Evolutionary conservation across 2,113 vertebrate genomes (phyloP), one percentile per base, ranked within the genome.

Genomic region (Deroptyus accipitrinus): DNA sequence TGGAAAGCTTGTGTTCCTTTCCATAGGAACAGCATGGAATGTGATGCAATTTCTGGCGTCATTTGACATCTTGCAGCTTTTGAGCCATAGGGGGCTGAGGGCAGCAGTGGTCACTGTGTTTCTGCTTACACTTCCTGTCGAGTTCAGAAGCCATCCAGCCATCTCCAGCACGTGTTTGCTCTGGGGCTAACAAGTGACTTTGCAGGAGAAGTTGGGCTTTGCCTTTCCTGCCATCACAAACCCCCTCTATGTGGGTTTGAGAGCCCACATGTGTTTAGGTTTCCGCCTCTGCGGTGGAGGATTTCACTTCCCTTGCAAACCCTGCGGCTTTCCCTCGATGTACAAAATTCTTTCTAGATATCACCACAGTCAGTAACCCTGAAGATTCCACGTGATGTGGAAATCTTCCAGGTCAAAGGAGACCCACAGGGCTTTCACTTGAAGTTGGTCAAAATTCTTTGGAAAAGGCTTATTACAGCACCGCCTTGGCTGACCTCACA

Each of bases 181-280:
- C 39, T 35, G 49, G 37, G 63, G 22, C 42, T 77, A 57, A n/a
- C 31, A 41, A 72, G 48, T 6, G 48, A 19, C 64, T 51, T 55
- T 30, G 37, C 6, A 6, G 3, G 0, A 35, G 13, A 42, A 61
- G 19, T 12, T 0, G 0, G 49, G 27, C 31, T 86, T 51, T 55
- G 19, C 30, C 48, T 75, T 54, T 33, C 17, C 49, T 24, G 7
- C 15, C 1, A 1, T 30, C 14, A 4, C 1, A 0, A 18, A 20
- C 20, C 25, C 13, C 18, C 9, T 33, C 9, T 31, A 39, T 4
- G 3, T 20, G 14, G 13, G 28, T 37, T 33, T 20, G 15, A 41
- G 27, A 70, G 8, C 30, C 54, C n/a, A 20, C 33, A 9, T 33
- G 20, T 57, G 33, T 59, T n/a, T 2, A 2, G 35, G 28, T 10